Conservation (phyloP, 2,113 vertebrate genomes). For the Azemiops feae region DNA sequence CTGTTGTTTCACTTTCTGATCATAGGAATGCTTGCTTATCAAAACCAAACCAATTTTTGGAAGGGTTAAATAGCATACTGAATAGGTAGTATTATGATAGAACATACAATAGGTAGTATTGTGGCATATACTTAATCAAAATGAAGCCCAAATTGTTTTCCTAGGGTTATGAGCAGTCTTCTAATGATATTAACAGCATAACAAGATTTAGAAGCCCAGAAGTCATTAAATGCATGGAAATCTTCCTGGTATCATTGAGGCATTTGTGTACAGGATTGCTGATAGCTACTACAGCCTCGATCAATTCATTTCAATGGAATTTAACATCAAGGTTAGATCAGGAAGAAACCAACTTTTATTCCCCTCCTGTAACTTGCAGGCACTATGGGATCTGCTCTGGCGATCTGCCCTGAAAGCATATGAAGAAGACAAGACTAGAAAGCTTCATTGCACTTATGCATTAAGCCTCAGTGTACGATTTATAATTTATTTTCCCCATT, state of each 20-base stretch:
- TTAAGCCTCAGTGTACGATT: neutral
- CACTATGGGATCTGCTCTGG: neutral
- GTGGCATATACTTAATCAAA: neutral
- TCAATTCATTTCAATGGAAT: neutral
- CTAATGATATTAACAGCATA: neutral
- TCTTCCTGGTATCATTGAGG: neutral
- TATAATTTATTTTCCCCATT: neutral
- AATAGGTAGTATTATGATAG: neutral
- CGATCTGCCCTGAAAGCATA: neutral
- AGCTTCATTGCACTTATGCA: neutral
- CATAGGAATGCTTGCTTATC: neutral
- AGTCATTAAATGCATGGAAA: neutral
- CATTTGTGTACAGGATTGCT: neutral
- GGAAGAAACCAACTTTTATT: neutral
- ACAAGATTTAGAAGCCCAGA: neutral
- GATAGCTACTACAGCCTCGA: neutral
- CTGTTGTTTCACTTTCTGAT: neutral
- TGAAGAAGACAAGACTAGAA: neutral
- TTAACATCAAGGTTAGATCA: neutral
- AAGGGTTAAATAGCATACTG: constrained; percentile 13
- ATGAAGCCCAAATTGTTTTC: neutral
- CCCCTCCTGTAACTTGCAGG: neutral
- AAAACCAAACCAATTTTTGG: constrained; percentile 15
- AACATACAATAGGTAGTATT: neutral
- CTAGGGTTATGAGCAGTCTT: neutral